These are phyloP conservation scores for Teleiodes luculella DNA, from an alignment of 2,888 invertebrate genomes.

Conservation along the genomic window DNA sequence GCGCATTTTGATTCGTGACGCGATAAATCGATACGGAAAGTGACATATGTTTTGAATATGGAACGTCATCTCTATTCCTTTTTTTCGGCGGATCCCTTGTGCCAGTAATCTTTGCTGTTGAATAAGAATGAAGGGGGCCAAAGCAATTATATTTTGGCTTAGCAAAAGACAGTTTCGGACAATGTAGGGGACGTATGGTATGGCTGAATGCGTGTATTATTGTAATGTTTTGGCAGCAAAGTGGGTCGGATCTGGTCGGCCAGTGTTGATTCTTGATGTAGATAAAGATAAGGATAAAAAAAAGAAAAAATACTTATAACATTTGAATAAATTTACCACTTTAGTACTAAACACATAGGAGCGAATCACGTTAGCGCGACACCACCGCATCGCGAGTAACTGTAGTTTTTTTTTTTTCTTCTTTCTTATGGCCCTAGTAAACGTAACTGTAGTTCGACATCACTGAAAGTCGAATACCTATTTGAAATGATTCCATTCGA, in stretches of 20 bases:
- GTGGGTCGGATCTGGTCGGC: conserved; percentile 39
- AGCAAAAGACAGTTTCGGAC: conserved; percentile 47
- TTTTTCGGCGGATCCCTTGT: conserved; percentile 35
- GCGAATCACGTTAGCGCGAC: too few relatives aligned
- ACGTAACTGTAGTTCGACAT: too few relatives aligned
- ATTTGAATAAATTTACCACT: too few relatives aligned
- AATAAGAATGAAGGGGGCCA: conserved; percentile 56
- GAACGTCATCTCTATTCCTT: conserved; percentile 57
- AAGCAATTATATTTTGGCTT: conserved; percentile 71
- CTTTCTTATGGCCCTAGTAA: too few relatives aligned
- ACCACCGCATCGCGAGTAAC: too few relatives aligned
- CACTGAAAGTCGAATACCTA: too few relatives aligned
- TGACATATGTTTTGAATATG: conserved; percentile 76
- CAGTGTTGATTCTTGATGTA: conserved; percentile 30
- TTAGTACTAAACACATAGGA: too few relatives aligned
- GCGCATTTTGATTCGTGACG: conserved; percentile 55
- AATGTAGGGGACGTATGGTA: conserved; percentile 52
- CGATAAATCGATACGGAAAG: conserved; percentile 68
- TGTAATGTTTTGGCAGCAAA: conserved; percentile 51
- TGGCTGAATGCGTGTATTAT: conserved; percentile 58
- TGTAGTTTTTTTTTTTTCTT: too few relatives aligned
- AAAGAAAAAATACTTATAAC: neutral
- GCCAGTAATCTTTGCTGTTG: conserved; percentile 36
- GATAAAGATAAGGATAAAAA: conserved; percentile 14
- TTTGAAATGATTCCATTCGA: too few relatives aligned